These are phyloP conservation scores for Hydriomena furcata DNA, from an alignment of 2,888 invertebrate species.

Conservation along the genomic window DNA sequence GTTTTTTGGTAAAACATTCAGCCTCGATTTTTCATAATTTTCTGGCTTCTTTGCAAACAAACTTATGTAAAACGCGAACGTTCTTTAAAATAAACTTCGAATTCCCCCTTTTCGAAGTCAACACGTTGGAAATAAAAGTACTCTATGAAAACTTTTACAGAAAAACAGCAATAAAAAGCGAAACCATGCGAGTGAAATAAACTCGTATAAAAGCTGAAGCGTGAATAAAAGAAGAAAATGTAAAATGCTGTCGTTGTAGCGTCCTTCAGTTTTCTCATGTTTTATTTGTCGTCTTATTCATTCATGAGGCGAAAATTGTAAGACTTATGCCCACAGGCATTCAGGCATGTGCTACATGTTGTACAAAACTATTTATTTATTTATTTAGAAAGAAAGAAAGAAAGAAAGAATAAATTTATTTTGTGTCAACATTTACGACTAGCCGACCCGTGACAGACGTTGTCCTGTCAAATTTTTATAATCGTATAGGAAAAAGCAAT, in stretches of 20 bases:
- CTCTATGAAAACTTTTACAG: constrained; percentile 15
- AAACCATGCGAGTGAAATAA: constrained; percentile 16
- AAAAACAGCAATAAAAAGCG: constrained; percentile 17
- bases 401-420: too few species aligned
- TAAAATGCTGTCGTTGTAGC: not conserved
- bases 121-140: constrained; percentile 17
- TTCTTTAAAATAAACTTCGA: constrained; percentile 4
- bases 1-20: not conserved
- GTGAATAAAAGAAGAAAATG: constrained; percentile 12
- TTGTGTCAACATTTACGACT: too few species aligned
- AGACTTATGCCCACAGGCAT: not conserved
- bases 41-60: not conserved
- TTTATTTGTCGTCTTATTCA: constrained; percentile 11
- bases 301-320: constrained; percentile 1
- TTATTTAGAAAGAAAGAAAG: too few species aligned
- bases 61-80: not conserved
- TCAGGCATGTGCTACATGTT: not conserved
- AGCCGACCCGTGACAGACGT: too few species aligned
- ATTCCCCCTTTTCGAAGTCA: not conserved
- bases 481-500: too few species aligned
- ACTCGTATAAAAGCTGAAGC: constrained; percentile 13
- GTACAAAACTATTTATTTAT: not conserved
- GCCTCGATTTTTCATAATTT: not conserved
- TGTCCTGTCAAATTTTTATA: too few species aligned
- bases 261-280: constrained; percentile 3